A percentile compares a stretch with the other conserved stretches of the same genome.
Evolutionary conservation across 2,113 vertebrate genomes (phyloP).

Genomic region (Hippocampus comes): DNA sequence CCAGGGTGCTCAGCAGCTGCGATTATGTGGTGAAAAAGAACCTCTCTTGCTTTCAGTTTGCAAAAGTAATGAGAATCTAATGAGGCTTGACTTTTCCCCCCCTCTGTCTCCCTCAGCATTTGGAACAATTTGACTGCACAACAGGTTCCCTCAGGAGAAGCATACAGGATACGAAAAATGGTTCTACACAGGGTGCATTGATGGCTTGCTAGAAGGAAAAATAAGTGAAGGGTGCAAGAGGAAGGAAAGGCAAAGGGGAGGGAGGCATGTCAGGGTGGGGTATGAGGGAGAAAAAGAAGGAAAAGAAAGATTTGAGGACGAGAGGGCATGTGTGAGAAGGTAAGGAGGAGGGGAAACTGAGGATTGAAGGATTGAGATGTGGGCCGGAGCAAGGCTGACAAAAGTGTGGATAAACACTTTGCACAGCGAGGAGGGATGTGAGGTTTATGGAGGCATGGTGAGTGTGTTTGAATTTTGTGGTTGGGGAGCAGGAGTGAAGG

Average conservation of each 20-base stretch:
- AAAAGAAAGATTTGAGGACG: slow-evolving; percentile 18
- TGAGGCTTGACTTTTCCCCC: slow-evolving; percentile 86
- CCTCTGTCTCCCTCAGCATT: slow-evolving; percentile 49
- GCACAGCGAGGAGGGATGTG: slow-evolving; percentile 25
- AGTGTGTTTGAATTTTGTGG: slow-evolving; percentile 25
- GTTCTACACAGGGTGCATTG: slow-evolving; percentile 72
- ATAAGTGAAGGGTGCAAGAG: slow-evolving; percentile 70
- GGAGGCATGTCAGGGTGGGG: slow-evolving; percentile 28
- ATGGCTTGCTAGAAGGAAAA: slow-evolving; percentile 73
- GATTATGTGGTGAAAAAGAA: slow-evolving; percentile 71
- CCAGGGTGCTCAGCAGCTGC: slow-evolving; percentile 73
- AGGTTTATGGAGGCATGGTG: slow-evolving; percentile 6
- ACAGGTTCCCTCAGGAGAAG: slow-evolving; percentile 81
- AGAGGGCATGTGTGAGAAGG: background rate
- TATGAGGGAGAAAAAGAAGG: background rate
- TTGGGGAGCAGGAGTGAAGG: slow-evolving; percentile 11
- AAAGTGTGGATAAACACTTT: slow-evolving; percentile 34
- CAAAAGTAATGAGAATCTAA: slow-evolving; percentile 92
- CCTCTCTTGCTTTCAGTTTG: slow-evolving; percentile 80
- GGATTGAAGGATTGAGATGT: slow-evolving; percentile 3
- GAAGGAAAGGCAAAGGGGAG: slow-evolving; percentile 60
- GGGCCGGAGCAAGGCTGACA: slow-evolving; percentile 15
- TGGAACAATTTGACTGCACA: slow-evolving; percentile 68
- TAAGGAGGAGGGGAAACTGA: slow-evolving; percentile 1
- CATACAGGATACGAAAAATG: slow-evolving; percentile 59